These are phyloP conservation scores for Helicolenus hilgendorfi DNA, from an alignment of 2,797 vertebrate genomes.

Conservation along the genomic window DNA sequence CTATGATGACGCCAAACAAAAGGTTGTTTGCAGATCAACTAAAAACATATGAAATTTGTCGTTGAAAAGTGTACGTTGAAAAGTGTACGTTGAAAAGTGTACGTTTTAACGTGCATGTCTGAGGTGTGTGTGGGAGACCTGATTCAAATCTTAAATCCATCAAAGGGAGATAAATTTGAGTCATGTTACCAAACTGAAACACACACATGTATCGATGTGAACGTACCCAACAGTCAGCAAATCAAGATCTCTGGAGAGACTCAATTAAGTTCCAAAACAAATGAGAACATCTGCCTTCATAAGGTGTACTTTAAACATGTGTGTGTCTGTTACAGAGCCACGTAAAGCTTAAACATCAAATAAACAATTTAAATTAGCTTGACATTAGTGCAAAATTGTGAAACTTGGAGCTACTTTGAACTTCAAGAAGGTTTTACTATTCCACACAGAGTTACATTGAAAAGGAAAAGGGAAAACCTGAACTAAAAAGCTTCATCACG, in stretches of 20 bases:
- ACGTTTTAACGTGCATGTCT: not conserved
- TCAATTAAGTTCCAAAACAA: conserved; percentile 50
- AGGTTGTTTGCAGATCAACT: not conserved
- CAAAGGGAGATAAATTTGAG: conserved; percentile 64
- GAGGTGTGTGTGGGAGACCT: conserved; percentile 50
- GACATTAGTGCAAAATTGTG: not conserved
- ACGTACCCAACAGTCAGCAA: conserved; percentile 5
- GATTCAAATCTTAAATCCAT: conserved; percentile 73
- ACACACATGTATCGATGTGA: conserved; percentile 44
- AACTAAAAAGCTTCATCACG: conserved; percentile 5
- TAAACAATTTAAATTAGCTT: not conserved
- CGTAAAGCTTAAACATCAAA: not conserved
- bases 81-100: accelerated
- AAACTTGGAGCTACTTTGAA: not conserved
- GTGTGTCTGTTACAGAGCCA: not conserved
- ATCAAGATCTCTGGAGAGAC: not conserved
- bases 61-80: not conserved
- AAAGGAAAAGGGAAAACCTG: not conserved
- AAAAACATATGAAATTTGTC: not conserved
- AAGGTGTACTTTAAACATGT: not conserved
- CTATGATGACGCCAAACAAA: not conserved
- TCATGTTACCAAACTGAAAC: conserved; percentile 65
- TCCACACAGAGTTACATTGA: not conserved
- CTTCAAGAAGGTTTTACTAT: not conserved
- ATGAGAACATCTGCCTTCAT: not conserved